Base-by-base conservation (phyloP, 2,888 invertebrate genomes). In the Nemapogon koenigi region DNA sequence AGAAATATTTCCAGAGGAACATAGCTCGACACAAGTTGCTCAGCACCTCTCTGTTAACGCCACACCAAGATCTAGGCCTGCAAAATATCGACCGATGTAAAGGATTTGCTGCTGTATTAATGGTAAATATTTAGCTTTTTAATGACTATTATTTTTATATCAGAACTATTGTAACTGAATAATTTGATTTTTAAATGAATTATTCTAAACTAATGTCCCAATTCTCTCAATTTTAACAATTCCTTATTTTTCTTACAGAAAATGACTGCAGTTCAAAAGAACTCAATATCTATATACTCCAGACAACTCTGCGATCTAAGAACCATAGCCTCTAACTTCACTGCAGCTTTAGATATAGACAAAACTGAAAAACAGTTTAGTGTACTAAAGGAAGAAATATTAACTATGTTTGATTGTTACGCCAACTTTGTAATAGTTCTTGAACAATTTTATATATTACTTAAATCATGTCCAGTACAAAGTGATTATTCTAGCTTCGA, bases 1-100 rank as follows among this genome's bases (percentile, higher is more conserved):
- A 90, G 49, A 81, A 81, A 39, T 91, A 91, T 58, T 90, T 88
- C 61, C 85, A 87, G 48, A 84, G 84, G 54, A 87, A 88, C 37
- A 71, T 90, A 19, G 84, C 88, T 11, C 81, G 90, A 31, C 78
- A 87, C 42, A 82, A 88, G 35, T 76, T 84, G 11, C 69, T 94
- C 15, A 73, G 83, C 3, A 62, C 72, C 0, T 81, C 85, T 0
- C 56, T 91, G 4, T 69, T 83, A 27, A 82, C 85, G 1, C 90
- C 91, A 0, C 85, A 89, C 16, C 82, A 87, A 48, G 95, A 96
- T 51, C 66, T 97, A 32, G 92, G 93, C 1, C 70, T 86, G 1
- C 87, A 85, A 35, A 91, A 91, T 50, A 84, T 91, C 35, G 94
- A 95, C 50, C 82, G 94, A 36, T 90, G 94, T 52, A 87, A 87